A percentile compares a stretch with the other conserved stretches of the same genome.
phyloP scores from a whole-genome alignment of 2,888 invertebrate species.

The Lycocerus yunnanus region DNA sequence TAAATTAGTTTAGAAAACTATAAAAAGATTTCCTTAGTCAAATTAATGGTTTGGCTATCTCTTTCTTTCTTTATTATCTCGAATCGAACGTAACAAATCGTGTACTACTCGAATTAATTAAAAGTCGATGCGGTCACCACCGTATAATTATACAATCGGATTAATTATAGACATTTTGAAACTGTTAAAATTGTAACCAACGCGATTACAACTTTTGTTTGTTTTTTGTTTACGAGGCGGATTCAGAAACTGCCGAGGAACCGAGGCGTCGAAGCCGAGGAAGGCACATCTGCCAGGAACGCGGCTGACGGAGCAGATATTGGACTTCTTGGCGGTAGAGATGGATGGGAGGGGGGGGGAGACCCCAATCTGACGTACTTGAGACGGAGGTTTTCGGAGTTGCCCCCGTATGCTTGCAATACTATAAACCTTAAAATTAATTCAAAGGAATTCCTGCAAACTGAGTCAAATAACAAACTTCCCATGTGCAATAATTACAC shows the following conservation, averaged over 20 bases:
- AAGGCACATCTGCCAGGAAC: too few species aligned
- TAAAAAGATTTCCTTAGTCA: not conserved
- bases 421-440: not conserved
- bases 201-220: not conserved
- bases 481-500: slow-evolving; percentile 4
- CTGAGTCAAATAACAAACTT: not conserved
- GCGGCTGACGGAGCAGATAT: too few species aligned
- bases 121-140: slow-evolving; percentile 7
- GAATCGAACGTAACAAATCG: not conserved
- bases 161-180: slow-evolving; percentile 26
- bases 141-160: slow-evolving; percentile 27
- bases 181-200: slow-evolving; percentile 18
- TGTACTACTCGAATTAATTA: not conserved
- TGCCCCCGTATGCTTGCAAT: not conserved
- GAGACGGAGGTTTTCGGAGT: too few species aligned
- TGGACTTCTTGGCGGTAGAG: too few species aligned
- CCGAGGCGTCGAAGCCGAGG: too few species aligned
- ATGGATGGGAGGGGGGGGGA: too few species aligned
- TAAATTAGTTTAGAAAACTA: slow-evolving; percentile 6
- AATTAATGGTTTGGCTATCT: not conserved
- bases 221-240: not conserved
- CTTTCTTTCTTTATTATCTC: not conserved
- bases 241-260: not conserved
- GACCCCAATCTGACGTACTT: too few species aligned
- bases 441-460: not conserved